phyloP scores from a whole-genome alignment of 2,888 invertebrate genomes.

The Drosophila testacea region DNA sequence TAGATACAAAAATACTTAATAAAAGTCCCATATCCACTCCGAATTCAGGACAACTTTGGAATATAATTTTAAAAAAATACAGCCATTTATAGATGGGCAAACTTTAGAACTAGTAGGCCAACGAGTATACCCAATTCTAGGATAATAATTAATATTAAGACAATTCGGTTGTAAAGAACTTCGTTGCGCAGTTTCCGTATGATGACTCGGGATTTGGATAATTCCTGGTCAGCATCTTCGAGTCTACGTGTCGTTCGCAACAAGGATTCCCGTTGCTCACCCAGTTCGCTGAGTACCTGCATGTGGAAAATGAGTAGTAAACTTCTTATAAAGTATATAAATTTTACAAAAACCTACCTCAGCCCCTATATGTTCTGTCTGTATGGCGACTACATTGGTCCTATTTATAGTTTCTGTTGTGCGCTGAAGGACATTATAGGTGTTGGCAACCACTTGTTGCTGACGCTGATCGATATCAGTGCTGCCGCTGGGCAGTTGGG shows the following conservation, averaged over 20 bases:
- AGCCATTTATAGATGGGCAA: slow-evolving; percentile 73
- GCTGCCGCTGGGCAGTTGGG: slow-evolving; percentile 64
- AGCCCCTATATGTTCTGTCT: slow-evolving; percentile 92
- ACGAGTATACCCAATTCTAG: slow-evolving; percentile 89
- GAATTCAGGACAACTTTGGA: slow-evolving; percentile 69
- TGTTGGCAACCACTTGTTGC: slow-evolving; percentile 85
- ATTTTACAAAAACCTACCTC: slow-evolving; percentile 83
- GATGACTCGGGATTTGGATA: slow-evolving; percentile 88
- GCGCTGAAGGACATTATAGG: slow-evolving; percentile 83
- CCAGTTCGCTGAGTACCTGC: slow-evolving; percentile 90
- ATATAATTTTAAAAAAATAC: slow-evolving; percentile 7
- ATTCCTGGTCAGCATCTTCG: slow-evolving; percentile 89
- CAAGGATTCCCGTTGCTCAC: slow-evolving; percentile 91
- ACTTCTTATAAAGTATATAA: background rate
- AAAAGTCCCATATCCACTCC: slow-evolving; percentile 44
- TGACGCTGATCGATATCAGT: slow-evolving; percentile 81
- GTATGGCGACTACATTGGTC: slow-evolving; percentile 90
- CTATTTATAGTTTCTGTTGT: slow-evolving; percentile 89
- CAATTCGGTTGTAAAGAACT: slow-evolving; percentile 91
- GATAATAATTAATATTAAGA: slow-evolving; percentile 90
- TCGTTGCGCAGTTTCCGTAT: slow-evolving; percentile 89
- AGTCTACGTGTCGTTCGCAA: slow-evolving; percentile 89
- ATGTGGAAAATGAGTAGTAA: slow-evolving; percentile 4
- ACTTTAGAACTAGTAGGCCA: slow-evolving; percentile 88
- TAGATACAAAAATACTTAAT: slow-evolving; percentile 50